phyloP scores from a whole-genome alignment of 1,140 invertebrate species.

The Drosophila murphyi region DNA sequence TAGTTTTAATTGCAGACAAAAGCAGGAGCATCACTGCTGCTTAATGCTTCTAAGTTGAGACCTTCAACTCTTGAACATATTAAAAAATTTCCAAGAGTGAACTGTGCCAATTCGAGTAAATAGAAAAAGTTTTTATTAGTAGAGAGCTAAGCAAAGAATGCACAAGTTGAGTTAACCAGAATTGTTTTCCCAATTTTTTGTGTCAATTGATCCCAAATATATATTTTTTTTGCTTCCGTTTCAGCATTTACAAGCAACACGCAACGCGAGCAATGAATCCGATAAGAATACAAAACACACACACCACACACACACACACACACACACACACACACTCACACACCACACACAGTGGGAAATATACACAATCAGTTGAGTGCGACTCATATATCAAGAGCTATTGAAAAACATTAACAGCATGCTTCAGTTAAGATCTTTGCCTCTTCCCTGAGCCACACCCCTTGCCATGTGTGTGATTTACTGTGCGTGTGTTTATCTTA shows the following conservation, averaged over 20 bases:
- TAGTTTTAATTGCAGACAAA: no score
- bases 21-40: no score
- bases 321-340: neutral
- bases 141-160: neutral
- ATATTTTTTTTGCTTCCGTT: neutral
- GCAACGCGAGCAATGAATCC: constrained; percentile 24
- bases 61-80: no score
- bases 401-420: constrained; percentile 69
- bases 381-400: constrained; percentile 71
- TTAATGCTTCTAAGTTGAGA: no score
- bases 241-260: constrained; percentile 14
- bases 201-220: constrained; percentile 2
- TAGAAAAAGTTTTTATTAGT: neutral
- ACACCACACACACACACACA: constrained; percentile 22
- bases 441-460: constrained; percentile 39
- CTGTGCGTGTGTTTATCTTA: neutral
- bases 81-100: no score
- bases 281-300: constrained; percentile 29
- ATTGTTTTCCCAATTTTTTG: neutral
- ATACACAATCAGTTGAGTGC: constrained; percentile 20
- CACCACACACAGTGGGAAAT: neutral
- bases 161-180: neutral
- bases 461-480: neutral
- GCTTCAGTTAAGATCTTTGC: constrained; percentile 26
- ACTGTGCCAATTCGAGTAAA: neutral